phyloP scores from a whole-genome alignment of 2,888 invertebrate genomes.

The Drosophila meridiana region DNA sequence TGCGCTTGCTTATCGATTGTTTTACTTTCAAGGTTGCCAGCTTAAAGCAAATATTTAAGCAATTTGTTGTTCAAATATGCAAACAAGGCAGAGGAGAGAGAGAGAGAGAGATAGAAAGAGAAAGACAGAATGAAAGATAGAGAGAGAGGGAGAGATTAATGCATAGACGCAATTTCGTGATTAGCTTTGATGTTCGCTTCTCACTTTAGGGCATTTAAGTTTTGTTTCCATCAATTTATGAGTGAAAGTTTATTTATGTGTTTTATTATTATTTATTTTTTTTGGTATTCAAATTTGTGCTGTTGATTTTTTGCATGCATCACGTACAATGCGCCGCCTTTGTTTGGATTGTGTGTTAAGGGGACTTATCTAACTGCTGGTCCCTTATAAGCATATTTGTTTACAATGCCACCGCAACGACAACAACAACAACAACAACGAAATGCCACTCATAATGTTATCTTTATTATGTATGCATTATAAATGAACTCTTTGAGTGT shows the following conservation, averaged over 20 bases:
- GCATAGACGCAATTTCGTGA: slow-evolving; percentile 48
- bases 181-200: slow-evolving; percentile 43
- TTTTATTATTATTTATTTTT: slow-evolving; percentile 2
- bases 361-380: slow-evolving; percentile 65
- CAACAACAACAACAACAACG: not conserved
- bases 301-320: slow-evolving; percentile 60
- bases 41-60: slow-evolving; percentile 54
- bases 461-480: slow-evolving; percentile 21
- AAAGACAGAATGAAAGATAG: not conserved
- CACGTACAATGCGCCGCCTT: slow-evolving; percentile 61
- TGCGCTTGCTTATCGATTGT: slow-evolving; percentile 26
- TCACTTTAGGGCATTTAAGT: slow-evolving; percentile 56
- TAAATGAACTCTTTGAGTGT: slow-evolving; percentile 53
- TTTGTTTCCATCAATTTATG: slow-evolving; percentile 74
- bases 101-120: not conserved
- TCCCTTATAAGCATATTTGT: slow-evolving; percentile 68
- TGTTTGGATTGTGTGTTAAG: slow-evolving; percentile 39
- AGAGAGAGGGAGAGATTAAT: slow-evolving; percentile 13
- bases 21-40: slow-evolving; percentile 56
- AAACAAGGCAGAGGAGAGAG: slow-evolving; percentile 21
- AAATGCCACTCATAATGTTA: slow-evolving; percentile 1
- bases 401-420: slow-evolving; percentile 59
- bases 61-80: slow-evolving; percentile 66
- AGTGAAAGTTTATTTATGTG: slow-evolving; percentile 67
- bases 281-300: slow-evolving; percentile 7